Evolutionary conservation across 2,888 invertebrate genomes (phyloP), one percentile per base, ranked within the genome.

Genomic region (Geotrupes spiniger): DNA sequence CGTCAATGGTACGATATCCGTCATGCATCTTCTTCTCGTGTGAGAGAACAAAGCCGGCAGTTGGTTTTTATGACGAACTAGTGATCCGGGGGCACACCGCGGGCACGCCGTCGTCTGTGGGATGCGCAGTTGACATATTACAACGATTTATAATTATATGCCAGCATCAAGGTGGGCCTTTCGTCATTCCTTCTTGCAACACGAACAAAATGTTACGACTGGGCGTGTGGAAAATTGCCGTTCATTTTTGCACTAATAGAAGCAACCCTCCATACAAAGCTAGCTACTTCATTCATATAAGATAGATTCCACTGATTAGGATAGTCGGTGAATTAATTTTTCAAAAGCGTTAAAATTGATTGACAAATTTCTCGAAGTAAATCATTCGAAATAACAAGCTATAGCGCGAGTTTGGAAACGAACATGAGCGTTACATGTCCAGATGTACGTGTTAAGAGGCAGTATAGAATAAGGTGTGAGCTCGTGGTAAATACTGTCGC

Each of bases 101-200:
- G 49, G 54, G 54, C 54, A 52, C 47, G 54, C 45, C 55, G 49
- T 53, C 50, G 52, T 48, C 53, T 52, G 56, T 57, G 53, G 56
- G 58, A 56, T 56, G 58, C 51, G 53, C 56, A 47, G 56, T 56
- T 58, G 58, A 58, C 56, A 58, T 56, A 57, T 56, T 53, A 52
- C 58, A 52, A 50, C 50, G 56, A 55, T 58, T 56, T 58, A 57
- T 58, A 56, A 56, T 58, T 56, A 57, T 53, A 58, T 46, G 50
- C 52, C 49, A 50, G 52, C 53, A 46, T 44, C 49, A 53, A 56
- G 55, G 58, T 56, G 56, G 56, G 56, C 54, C 56, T 57, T 57
- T 58, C 58, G 54, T 55, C 56, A 58, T 58, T 47, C 46, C 31
- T 42, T 51, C 46, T 58, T 57, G 48, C 57, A 51, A 54, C 54